Percentiles rank a stretch among this genome's conserved stretches.
Evolutionary conservation across 2,797 vertebrate genomes (phyloP).

Genomic region (Prionace glauca): DNA sequence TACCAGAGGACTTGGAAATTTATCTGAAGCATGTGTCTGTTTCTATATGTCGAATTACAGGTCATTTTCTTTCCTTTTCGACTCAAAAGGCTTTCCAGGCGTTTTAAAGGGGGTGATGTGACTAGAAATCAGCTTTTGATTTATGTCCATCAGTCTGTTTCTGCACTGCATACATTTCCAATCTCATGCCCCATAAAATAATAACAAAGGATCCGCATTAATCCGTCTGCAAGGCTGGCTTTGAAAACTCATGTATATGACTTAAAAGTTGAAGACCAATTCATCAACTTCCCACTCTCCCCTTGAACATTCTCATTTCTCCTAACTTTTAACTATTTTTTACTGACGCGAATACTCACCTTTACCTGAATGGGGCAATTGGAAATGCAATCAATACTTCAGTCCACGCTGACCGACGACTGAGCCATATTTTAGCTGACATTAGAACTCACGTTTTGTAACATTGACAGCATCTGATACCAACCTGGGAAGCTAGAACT

Average conservation of each 20-base stretch:
- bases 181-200: slow-evolving; percentile 99
- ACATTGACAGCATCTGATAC: neutral
- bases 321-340: slow-evolving; percentile 4
- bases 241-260: slow-evolving; percentile 51
- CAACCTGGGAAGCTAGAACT: neutral
- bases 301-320: slow-evolving; percentile 12
- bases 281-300: slow-evolving; percentile 35
- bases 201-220: slow-evolving; percentile 84
- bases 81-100: slow-evolving; percentile 52
- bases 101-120: slow-evolving; percentile 56
- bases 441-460: neutral
- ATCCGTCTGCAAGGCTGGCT: slow-evolving; percentile 55
- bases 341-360: slow-evolving; percentile 1
- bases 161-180: slow-evolving; percentile 76
- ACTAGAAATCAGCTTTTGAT: slow-evolving; percentile 65
- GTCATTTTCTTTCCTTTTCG: slow-evolving; percentile 40
- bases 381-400: slow-evolving; percentile 16
- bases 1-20: slow-evolving; percentile 1
- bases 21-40: neutral
- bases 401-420: neutral
- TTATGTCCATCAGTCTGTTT: slow-evolving; percentile 64
- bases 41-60: neutral
- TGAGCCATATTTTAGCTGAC: neutral
- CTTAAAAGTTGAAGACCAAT: slow-evolving; percentile 38
- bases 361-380: slow-evolving; percentile 32